Percentiles rank a stretch among this genome's conserved stretches.
These are phyloP conservation scores for Balaenoptera acutorostrata DNA, from an alignment of 2,113 vertebrate genomes.

Conservation along the genomic window DNA sequence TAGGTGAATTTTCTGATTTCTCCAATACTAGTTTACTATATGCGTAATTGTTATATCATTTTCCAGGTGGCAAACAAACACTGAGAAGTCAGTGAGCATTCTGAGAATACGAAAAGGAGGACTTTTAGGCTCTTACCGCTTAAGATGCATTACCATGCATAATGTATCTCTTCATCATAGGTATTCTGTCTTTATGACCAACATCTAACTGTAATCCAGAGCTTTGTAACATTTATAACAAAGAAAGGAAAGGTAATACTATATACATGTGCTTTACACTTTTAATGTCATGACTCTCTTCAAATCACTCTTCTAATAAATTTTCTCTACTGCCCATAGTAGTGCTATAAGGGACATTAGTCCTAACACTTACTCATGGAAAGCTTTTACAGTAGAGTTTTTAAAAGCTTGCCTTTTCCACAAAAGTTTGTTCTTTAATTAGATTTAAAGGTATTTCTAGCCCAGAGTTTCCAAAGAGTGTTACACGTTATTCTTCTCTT, in stretches of 20 bases:
- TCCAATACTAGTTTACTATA: not conserved
- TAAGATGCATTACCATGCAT: not conserved
- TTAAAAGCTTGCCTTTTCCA: not conserved
- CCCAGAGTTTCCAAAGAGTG: not conserved
- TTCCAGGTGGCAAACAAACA: not conserved
- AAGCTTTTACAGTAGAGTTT: not conserved
- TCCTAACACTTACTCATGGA: not conserved
- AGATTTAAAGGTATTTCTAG: not conserved
- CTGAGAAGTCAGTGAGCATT: not conserved
- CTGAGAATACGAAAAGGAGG: not conserved
- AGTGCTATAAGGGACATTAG: not conserved
- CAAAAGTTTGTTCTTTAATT: conserved; percentile 13
- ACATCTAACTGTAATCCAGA: not conserved
- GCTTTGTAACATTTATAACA: not conserved
- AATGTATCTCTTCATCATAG: not conserved
- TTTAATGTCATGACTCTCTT: not conserved
- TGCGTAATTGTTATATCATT: not conserved
- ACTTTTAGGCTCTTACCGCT: not conserved
- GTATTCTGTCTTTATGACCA: not conserved
- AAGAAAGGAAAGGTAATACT: not conserved
- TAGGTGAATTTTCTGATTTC: not conserved
- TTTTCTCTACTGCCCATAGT: not conserved
- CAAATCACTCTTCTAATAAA: not conserved
- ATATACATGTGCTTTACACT: not conserved
- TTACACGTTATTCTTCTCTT: not conserved